Evolutionary conservation across 2,888 invertebrate genomes (phyloP).

Genomic region (Pyrochroa serraticornis): DNA sequence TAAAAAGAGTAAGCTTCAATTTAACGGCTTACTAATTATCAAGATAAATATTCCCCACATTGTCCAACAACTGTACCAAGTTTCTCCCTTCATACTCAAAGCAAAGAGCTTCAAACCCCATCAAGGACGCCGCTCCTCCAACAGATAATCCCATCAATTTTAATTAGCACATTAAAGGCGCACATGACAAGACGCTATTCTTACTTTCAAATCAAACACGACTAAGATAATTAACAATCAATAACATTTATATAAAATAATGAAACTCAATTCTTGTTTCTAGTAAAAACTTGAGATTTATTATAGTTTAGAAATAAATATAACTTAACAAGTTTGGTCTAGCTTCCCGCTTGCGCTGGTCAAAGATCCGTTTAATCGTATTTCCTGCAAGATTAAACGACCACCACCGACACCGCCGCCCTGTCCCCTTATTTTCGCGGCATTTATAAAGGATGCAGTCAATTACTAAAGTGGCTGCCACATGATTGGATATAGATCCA

Average conservation of each 20-base stretch:
- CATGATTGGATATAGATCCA: slow-evolving; percentile 49
- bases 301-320: too few relatives aligned
- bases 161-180: too few relatives aligned
- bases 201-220: too few relatives aligned
- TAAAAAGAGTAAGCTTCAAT: slow-evolving; percentile 26
- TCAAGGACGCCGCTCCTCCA: too few relatives aligned
- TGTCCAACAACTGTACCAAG: slow-evolving; percentile 23
- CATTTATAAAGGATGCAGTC: slow-evolving; percentile 46
- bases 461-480: slow-evolving; percentile 53
- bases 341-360: too few relatives aligned
- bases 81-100: slow-evolving; percentile 19
- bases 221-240: too few relatives aligned
- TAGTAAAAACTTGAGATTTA: too few relatives aligned
- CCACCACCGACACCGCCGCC: slow-evolving; percentile 40
- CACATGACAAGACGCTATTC: too few relatives aligned
- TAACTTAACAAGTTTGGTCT: too few relatives aligned
- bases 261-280: too few relatives aligned
- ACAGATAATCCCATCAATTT: too few relatives aligned
- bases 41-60: slow-evolving; percentile 22
- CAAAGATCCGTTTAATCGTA: slow-evolving; percentile 48
- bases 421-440: slow-evolving; percentile 43
- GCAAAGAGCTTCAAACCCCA: slow-evolving; percentile 2
- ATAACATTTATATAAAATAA: too few relatives aligned
- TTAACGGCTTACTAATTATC: slow-evolving; percentile 28
- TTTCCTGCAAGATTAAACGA: slow-evolving; percentile 54